A percentile compares a stretch with the other conserved stretches of the same genome.
Evolutionary conservation across 2,797 vertebrate species (phyloP).

Genomic region (Phaenicophaeus curvirostris): DNA sequence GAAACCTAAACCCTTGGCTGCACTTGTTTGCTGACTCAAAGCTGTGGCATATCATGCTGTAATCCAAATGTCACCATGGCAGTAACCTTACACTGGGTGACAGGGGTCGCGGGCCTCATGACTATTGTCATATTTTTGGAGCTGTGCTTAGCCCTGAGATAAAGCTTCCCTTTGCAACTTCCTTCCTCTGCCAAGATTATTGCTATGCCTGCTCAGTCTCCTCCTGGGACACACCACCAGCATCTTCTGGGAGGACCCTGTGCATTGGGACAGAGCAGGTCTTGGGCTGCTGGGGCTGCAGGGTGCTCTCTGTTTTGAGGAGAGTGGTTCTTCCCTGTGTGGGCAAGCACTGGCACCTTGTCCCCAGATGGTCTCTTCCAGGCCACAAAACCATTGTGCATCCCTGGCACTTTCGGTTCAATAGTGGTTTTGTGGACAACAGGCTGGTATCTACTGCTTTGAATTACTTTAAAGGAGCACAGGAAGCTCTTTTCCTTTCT

Average conservation of each 20-base stretch:
- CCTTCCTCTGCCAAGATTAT: not conserved
- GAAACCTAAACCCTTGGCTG: not conserved
- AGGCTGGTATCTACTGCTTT: not conserved
- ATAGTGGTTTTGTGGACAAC: not conserved
- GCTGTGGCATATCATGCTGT: not conserved
- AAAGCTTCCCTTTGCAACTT: not conserved
- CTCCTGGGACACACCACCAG: not conserved
- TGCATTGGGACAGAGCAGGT: fast-evolving
- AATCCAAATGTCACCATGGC: conserved; percentile 27
- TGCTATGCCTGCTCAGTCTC: fast-evolving
- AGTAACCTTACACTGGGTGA: not conserved
- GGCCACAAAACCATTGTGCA: fast-evolving
- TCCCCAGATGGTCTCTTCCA: not conserved
- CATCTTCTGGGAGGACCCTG: not conserved
- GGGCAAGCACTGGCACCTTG: not conserved
- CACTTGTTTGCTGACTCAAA: not conserved
- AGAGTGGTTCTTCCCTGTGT: not conserved
- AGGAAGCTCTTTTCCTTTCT: not conserved
- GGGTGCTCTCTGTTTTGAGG: not conserved
- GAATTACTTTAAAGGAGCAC: not conserved
- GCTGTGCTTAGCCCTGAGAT: not conserved
- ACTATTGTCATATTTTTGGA: conserved; percentile 55
- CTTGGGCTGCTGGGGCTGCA: not conserved
- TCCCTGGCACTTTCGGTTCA: not conserved
- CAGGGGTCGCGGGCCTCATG: not conserved